Conservation (phyloP, 2,797 vertebrate genomes). For the Synanceia verrucosa region DNA sequence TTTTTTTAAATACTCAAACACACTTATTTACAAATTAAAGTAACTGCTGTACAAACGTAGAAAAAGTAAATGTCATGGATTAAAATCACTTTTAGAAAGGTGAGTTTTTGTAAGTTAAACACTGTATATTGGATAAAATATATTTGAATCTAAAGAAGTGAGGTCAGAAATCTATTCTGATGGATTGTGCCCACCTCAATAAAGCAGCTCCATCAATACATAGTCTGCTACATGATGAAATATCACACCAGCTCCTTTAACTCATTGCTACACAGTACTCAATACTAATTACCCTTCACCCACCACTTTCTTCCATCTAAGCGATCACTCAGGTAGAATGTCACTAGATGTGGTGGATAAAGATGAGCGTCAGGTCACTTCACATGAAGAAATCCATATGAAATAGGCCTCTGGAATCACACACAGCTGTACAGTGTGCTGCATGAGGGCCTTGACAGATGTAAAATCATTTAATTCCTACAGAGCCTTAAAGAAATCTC, state of each 20-base stretch:
- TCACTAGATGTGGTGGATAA: constrained; percentile 26
- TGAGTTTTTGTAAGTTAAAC: too few relatives aligned
- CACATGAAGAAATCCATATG: constrained; percentile 59
- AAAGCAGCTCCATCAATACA: constrained; percentile 49
- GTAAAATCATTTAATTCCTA: constrained; percentile 65
- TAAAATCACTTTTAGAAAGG: too few relatives aligned
- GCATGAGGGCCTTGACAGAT: constrained; percentile 5
- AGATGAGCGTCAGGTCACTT: constrained; percentile 62
- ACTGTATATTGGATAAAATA: not conserved
- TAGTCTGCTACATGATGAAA: constrained; percentile 37
- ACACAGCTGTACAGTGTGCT: not conserved
- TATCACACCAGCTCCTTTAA: constrained; percentile 39
- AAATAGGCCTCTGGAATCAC: constrained; percentile 22
- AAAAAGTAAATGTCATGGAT: too few relatives aligned
- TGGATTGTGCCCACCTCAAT: constrained; percentile 16
- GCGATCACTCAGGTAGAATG: constrained; percentile 39
- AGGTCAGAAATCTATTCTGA: not conserved
- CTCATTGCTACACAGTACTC: constrained; percentile 19
- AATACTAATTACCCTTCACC: constrained; percentile 48
- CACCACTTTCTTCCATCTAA: constrained; percentile 16
- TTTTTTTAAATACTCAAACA: too few relatives aligned
- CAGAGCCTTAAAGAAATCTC: constrained; percentile 28
- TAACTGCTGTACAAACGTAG: too few relatives aligned
- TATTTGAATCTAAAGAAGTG: not conserved
- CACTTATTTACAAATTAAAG: too few relatives aligned